A percentile compares a stretch with the other conserved stretches of the same genome.
These are phyloP conservation scores for Moxostoma hubbsi DNA, from an alignment of 2,797 vertebrate genomes.

Conservation along the genomic window DNA sequence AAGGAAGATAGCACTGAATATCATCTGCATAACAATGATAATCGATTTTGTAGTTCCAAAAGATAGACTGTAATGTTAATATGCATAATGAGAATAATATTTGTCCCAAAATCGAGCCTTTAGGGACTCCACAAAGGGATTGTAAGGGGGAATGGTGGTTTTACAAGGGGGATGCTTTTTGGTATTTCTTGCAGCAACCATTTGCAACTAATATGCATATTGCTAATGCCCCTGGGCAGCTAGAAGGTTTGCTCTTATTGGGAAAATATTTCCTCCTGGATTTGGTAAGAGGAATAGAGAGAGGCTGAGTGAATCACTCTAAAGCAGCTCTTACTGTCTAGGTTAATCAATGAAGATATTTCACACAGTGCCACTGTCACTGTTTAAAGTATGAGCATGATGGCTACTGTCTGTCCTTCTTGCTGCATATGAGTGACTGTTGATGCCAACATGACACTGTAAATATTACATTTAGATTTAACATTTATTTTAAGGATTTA, in stretches of 20 bases:
- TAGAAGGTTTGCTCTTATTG: not conserved
- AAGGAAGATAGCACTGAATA: no score
- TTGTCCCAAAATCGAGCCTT: no score
- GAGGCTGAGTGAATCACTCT: not conserved
- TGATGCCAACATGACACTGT: not conserved
- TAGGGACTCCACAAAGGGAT: no score
- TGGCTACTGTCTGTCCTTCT: not conserved
- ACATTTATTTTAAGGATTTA: not conserved
- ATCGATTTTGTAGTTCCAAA: no score
- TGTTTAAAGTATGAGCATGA: not conserved
- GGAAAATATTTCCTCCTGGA: not conserved
- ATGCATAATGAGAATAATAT: no score
- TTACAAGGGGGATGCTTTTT: no score
- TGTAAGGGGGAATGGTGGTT: no score
- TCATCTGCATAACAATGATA: no score
- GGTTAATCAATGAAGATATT: not conserved
- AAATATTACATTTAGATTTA: not conserved
- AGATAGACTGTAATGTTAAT: no score
- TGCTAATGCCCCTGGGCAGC: not conserved
- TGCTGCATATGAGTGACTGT: not conserved
- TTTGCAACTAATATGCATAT: not conserved
- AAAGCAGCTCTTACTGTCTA: constrained; percentile 1
- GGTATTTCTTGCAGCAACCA: no score
- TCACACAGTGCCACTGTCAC: constrained; percentile 2
- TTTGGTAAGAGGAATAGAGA: not conserved